Base-by-base conservation (phyloP, 2,113 vertebrate species). In the Xiphophorus hellerii region DNA sequence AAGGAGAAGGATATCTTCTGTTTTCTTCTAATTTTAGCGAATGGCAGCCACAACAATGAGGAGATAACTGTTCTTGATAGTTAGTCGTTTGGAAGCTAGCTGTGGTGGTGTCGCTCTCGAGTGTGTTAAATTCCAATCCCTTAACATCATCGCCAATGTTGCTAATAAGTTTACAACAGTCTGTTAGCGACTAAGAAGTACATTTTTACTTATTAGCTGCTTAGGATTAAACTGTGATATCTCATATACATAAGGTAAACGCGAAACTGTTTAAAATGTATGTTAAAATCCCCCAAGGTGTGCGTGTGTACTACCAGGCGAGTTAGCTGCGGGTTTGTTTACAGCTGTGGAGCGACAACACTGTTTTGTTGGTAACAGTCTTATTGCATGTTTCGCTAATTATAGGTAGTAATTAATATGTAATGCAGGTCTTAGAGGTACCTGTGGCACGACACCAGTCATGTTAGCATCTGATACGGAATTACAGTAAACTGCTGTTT, bases 151-250 rank as follows among this genome's bases (percentile, higher is more conserved):
- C 13, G 80, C 77, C 73, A 72, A 62, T 30, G 1, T 25, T 71
- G 78, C 74, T 79, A 84, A 82, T 63, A 35, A 25, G 30, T 30
- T 74, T 79, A 78, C 35, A 48, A 42, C 30, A 51, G 2, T n/a
- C 29, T 6, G 5, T 44, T 14, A 3, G n/a, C 27, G 1, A 8
- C 2, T 17, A 2, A 28, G 6, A 7, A 62, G n/a, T 60, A 42
- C 17, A 4, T 11, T 7, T 17, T 29, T 30, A 28, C 22, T 1
- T 3, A 37, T 31, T 13, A 20, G 1, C 3, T 8, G 3, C 63
- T 3, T n/a, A 4, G 11, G 5, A 37, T 1, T 1, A 35, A 31
- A n/a, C 2, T 5, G 12, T 1, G 13, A n/a, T 0, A 0, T 15
- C 35, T 0, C 5, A 6, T 44, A 31, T 39, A 6, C 22, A 1